Evolutionary conservation across 1,140 invertebrate species (phyloP), one percentile per base, ranked within the genome.

Genomic region (Caenorhabditis briggsae): DNA sequence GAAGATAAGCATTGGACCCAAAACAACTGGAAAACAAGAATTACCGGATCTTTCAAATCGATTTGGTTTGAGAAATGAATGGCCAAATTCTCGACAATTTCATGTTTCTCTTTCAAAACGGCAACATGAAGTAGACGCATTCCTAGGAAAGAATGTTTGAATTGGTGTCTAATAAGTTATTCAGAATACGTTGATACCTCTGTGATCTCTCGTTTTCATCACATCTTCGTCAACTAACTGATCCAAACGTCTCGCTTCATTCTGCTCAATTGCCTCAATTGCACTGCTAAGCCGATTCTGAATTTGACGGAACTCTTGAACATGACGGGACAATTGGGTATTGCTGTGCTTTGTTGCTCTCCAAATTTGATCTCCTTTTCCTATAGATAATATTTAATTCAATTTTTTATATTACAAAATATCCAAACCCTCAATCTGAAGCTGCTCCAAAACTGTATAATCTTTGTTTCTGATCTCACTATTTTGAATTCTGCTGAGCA

Each of bases 101-200:
- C 91, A 83, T 92, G 91, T 46, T 90, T 88, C 78, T 92, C 91
- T 70, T 89, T 88, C 55, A 92, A 64, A 6, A 92, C 91, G 7
- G 91, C 90, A 53, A 90, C 56, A 85, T 92, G 91, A 20, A 92
- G 85, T 6, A 91, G 65, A 16, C 90, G 86, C 43, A 92, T 87
- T 20, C 91, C 91, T 92, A 50, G 43, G 84, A 33, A 50, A 56
- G 50, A n/a, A n/a, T 33, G 33, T 33, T 33, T 33, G 18, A 50
- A 58, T 6, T 59, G 25, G 12, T n/a, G 20, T 46, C 46, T n/a
- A 59, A 9, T 25, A 20, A 70, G 41, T 25, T 12, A 87, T 48
- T 55, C 8, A 16, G 59, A 55, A 58, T 83, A 87, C 18, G 23
- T 53, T 53, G 18, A 58, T 83, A 91, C 91, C 91, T 88, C 90